Conservation (phyloP, 2,113 vertebrate genomes). For the Myotis lucifugus region DNA sequence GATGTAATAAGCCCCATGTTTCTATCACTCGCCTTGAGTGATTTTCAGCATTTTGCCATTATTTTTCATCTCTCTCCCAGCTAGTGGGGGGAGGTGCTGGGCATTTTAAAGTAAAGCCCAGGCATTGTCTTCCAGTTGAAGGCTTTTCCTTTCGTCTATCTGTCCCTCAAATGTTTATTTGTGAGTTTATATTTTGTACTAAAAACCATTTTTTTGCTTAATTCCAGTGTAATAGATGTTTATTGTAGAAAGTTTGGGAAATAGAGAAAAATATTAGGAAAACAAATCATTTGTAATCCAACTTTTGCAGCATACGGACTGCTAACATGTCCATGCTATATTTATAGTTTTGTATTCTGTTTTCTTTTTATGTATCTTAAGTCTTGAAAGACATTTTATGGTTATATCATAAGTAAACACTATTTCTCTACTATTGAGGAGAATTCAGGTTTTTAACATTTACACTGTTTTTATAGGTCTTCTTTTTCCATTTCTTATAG, state of each 20-base stretch:
- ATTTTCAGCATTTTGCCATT: not conserved
- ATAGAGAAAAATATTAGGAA: not conserved
- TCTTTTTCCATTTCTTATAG: slow-evolving; percentile 18
- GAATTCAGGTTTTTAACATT: slow-evolving; percentile 8
- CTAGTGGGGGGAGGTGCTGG: not conserved
- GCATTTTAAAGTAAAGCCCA: not conserved
- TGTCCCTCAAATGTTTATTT: not conserved
- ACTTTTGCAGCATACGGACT: not conserved
- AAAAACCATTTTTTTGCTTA: not conserved
- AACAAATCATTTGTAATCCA: not conserved
- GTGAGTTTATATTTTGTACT: not conserved
- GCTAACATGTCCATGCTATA: not conserved
- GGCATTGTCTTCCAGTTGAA: not conserved
- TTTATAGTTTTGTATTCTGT: not conserved
- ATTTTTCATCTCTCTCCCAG: not conserved
- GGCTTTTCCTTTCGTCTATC: not conserved
- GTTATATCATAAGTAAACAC: not conserved
- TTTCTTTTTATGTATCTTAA: not conserved
- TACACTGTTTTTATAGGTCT: not conserved
- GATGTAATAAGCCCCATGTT: not conserved
- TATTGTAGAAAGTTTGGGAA: not conserved
- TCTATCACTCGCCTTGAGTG: not conserved
- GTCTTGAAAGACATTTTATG: slow-evolving; percentile 20
- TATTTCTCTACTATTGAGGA: not conserved
- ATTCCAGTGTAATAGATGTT: not conserved